phyloP scores from a whole-genome alignment of 2,888 invertebrate genomes.

The Cryptocephalus primarius region DNA sequence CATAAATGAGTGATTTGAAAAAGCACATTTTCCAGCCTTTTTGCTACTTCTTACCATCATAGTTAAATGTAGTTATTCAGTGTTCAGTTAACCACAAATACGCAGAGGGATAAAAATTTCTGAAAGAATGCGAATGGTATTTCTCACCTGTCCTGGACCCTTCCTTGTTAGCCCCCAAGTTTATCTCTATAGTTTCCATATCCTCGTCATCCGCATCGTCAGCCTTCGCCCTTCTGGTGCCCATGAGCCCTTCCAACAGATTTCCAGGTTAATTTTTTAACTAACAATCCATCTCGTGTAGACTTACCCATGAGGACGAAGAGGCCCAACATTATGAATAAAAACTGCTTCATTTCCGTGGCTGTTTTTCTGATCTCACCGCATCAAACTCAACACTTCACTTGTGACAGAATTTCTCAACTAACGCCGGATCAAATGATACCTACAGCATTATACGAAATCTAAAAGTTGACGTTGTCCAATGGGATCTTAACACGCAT shows the following conservation, averaged over 20 bases:
- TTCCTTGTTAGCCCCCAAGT: slow-evolving; percentile 77
- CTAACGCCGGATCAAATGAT: slow-evolving; percentile 4
- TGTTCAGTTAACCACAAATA: too few relatives aligned
- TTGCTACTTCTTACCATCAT: too few relatives aligned
- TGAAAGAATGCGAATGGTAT: slow-evolving; percentile 8
- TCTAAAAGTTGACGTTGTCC: slow-evolving; percentile 1
- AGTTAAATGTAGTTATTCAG: too few relatives aligned
- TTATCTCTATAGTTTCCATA: slow-evolving; percentile 57
- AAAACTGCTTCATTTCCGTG: slow-evolving; percentile 29
- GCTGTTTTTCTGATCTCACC: slow-evolving; percentile 4
- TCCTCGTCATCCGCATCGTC: slow-evolving; percentile 39
- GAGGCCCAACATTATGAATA: slow-evolving; percentile 23
- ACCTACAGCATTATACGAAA: slow-evolving; percentile 2
- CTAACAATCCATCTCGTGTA: slow-evolving; percentile 1
- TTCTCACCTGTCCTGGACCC: slow-evolving; percentile 75
- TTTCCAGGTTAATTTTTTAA: neutral
- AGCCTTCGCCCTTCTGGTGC: slow-evolving; percentile 23
- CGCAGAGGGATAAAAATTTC: too few relatives aligned
- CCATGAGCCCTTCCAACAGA: too few relatives aligned
- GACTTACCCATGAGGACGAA: slow-evolving; percentile 28
- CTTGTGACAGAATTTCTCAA: neutral
- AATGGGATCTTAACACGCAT: slow-evolving; percentile 3
- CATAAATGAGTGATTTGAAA: too few relatives aligned
- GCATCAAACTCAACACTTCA: slow-evolving; percentile 5
- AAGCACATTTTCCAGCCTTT: too few relatives aligned